These are phyloP conservation scores for Entomobrya multifasciata DNA, from an alignment of 2,888 invertebrate genomes.

Conservation along the genomic window DNA sequence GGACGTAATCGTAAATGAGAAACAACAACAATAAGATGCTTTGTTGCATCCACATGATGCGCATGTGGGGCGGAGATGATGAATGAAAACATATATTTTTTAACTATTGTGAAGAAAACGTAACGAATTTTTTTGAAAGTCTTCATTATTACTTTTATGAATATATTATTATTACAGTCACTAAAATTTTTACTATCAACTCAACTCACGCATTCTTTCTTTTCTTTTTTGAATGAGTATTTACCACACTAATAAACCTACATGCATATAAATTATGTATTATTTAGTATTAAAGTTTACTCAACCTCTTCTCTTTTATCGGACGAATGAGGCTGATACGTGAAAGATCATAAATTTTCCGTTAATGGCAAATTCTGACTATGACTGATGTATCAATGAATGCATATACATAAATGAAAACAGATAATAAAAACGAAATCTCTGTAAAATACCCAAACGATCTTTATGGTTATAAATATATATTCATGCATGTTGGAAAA, in stretches of 20 bases:
- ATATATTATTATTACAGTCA: background rate
- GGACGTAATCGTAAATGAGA: background rate
- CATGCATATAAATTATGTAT: background rate
- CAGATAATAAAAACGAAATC: too few species aligned
- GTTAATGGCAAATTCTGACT: too few species aligned
- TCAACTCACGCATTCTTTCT: conserved; percentile 36
- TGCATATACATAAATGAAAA: background rate
- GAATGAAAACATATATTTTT: background rate
- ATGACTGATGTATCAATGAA: background rate
- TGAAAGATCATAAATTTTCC: too few species aligned
- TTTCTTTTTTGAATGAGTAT: background rate
- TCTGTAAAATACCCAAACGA: too few species aligned
- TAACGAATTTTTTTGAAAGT: conserved; percentile 51
- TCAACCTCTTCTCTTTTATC: background rate
- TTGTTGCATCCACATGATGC: background rate
- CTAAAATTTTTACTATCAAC: conserved; percentile 28
- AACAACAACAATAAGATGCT: background rate
- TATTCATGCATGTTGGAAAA: background rate
- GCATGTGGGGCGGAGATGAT: background rate
- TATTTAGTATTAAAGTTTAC: background rate
- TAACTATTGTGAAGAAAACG: conserved; percentile 43
- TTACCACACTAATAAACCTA: background rate
- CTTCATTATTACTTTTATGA: background rate
- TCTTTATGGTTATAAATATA: too few species aligned
- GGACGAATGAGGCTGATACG: conserved; percentile 16